phyloP scores from a whole-genome alignment of 2,797 vertebrate genomes.

The Paedocypris micromegethes region DNA sequence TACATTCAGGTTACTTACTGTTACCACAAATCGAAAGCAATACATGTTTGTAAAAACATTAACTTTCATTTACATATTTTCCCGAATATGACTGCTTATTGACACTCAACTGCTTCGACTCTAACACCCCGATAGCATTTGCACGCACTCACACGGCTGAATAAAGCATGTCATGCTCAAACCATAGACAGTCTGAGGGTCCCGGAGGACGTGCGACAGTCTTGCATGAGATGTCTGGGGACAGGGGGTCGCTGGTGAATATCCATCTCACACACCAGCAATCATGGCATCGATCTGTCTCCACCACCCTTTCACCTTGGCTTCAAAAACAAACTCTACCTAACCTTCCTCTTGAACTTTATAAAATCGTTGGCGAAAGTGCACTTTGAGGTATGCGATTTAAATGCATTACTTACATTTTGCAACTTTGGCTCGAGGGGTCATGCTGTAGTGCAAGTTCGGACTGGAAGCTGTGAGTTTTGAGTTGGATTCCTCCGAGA shows the following conservation, averaged over 20 bases:
- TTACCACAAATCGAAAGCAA: too few relatives aligned
- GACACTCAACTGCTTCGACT: not conserved
- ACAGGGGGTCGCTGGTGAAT: constrained; percentile 44
- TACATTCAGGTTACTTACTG: too few relatives aligned
- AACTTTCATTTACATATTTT: too few relatives aligned
- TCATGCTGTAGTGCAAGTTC: constrained; percentile 19
- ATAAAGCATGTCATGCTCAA: constrained; percentile 26
- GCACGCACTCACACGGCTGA: constrained; percentile 13
- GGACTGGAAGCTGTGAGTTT: constrained; percentile 20
- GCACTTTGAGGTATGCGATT: not conserved
- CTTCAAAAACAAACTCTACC: constrained; percentile 30
- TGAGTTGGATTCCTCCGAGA: constrained; percentile 45
- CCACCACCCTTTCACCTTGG: constrained; percentile 33
- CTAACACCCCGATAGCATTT: constrained; percentile 2
- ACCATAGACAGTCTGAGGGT: constrained; percentile 18
- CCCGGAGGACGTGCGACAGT: constrained; percentile 23
- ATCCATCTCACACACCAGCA: constrained; percentile 47
- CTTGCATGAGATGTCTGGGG: constrained; percentile 35
- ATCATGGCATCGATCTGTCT: constrained; percentile 47
- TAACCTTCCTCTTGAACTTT: constrained; percentile 4
- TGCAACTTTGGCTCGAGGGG: not conserved
- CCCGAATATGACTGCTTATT: not conserved
- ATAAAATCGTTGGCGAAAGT: not conserved
- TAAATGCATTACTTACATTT: constrained; percentile 9
- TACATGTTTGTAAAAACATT: too few relatives aligned